Evolutionary conservation across 2,797 vertebrate genomes (phyloP), one percentile per base, ranked within the genome.

Genomic region (Alcedo atthis): DNA sequence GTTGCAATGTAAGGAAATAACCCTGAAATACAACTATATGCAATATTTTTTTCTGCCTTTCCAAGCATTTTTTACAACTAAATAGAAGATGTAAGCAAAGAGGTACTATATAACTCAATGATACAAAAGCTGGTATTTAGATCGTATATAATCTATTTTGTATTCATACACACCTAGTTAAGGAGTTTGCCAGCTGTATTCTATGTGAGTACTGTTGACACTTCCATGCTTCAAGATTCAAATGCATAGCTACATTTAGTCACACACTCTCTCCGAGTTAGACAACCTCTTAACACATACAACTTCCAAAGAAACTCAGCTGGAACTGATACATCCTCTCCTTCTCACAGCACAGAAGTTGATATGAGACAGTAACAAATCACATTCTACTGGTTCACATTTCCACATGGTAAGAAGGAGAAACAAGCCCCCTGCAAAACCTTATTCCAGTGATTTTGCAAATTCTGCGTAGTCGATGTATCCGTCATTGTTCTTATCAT

Each of bases 391-490:
- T 46, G 58, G 96, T 94, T 97, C 97, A 97, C 92, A 95, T 94
- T 93, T 95, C 95, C 91, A 85, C 13, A n/a, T 55, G 80, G 80
- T 82, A 32, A 81, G 54, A 64, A 89, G 82, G 73, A 78, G 69
- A 62, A 90, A 69, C 48, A 55, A 84, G 80, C 51, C 68, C 63
- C 68, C 32, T 70, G 26, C 35, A 53, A 40, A 79, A 57, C 17
- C 81, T 97, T 97, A 99, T 93, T 99, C 98, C 89, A 99, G 97
- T 12, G 99, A 99, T 93, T 98, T 99, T 81, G 99, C 99, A 61
- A 99, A 99, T 95, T 99, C 99, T 11, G 99, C 99, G 45, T 99
- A 99, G 96, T 99, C 99, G 55, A 99, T 99, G 93, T 98, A 99
- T 15, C 99, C 99, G 0, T 99, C 99, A 2, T 99, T 98, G 97